Conservation (phyloP, 2,888 invertebrate genomes). For the Sinohyriopsis cumingii region DNA sequence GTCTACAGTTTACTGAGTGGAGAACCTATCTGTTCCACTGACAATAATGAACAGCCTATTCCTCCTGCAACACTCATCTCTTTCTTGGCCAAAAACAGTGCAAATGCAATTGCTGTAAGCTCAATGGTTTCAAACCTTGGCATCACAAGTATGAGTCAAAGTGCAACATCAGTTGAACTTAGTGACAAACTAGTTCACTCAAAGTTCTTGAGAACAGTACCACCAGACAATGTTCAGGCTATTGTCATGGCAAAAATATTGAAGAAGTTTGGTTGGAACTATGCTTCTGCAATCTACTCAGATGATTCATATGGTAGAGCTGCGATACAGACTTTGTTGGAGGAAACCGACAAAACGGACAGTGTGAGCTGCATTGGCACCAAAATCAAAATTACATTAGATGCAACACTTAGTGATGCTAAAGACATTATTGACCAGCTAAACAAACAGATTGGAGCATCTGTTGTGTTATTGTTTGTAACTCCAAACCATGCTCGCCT, state of each 20-base stretch:
- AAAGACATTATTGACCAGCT: conserved; percentile 48
- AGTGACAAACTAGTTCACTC: conserved; percentile 50
- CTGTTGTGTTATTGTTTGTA: conserved; percentile 69
- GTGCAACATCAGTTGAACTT: conserved; percentile 64
- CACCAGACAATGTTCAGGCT: conserved; percentile 64
- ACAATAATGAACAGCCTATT: conserved; percentile 44
- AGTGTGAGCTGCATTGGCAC: conserved; percentile 56
- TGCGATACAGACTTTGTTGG: conserved; percentile 60
- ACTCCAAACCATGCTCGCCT: conserved; percentile 57
- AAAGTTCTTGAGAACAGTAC: conserved; percentile 65
- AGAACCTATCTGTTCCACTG: conserved; percentile 63
- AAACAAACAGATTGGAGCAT: conserved; percentile 55
- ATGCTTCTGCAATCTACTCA: conserved; percentile 66
- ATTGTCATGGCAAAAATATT: conserved; percentile 59
- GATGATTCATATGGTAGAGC: conserved; percentile 61
- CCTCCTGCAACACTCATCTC: conserved; percentile 63
- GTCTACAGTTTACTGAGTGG: conserved; percentile 69
- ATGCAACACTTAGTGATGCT: conserved; percentile 48
- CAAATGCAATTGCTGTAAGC: conserved; percentile 59
- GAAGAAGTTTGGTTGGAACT: conserved; percentile 65
- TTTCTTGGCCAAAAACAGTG: conserved; percentile 63
- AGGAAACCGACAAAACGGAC: conserved; percentile 33
- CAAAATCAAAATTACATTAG: conserved; percentile 48
- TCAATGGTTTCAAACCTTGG: conserved; percentile 65
- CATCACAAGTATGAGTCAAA: conserved; percentile 67